phyloP scores from a whole-genome alignment of 2,888 invertebrate genomes.

The Ischnus inquisitorius region DNA sequence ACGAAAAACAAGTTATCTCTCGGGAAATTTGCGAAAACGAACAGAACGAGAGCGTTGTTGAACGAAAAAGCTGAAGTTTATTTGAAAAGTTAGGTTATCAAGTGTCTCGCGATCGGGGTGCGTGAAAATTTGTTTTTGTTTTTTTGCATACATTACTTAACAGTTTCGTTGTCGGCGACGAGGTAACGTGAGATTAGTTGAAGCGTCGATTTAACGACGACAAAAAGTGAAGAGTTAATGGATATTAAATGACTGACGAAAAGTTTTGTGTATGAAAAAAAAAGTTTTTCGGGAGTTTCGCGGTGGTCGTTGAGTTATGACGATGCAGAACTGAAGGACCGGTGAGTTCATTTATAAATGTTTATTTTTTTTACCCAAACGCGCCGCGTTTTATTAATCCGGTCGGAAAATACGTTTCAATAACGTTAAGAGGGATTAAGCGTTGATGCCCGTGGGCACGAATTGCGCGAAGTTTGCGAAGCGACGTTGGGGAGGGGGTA shows the following conservation, averaged over 20 bases:
- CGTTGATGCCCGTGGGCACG: constrained; percentile 12
- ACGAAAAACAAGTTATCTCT: background rate
- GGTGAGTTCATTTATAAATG: constrained; percentile 55
- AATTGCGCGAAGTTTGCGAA: constrained; percentile 23
- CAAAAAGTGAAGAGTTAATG: constrained; percentile 41
- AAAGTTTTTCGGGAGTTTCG: constrained; percentile 44
- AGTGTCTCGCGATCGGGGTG: constrained; percentile 4
- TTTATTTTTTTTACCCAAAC: background rate
- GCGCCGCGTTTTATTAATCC: constrained; percentile 21
- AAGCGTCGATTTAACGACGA: background rate
- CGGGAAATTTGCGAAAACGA: background rate
- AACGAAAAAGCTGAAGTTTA: background rate
- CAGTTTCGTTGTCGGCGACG: background rate
- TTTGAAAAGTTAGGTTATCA: background rate
- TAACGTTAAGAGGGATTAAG: constrained; percentile 6
- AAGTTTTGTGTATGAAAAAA: constrained; percentile 37
- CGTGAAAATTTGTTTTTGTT: constrained; percentile 14
- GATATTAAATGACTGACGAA: constrained; percentile 46
- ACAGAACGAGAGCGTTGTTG: background rate
- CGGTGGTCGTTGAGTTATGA: constrained; percentile 12
- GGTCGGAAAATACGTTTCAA: constrained; percentile 18
- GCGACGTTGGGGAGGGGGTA: background rate
- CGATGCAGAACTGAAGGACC: constrained; percentile 40
- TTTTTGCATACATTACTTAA: background rate
- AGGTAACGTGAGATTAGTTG: background rate